Conservation (phyloP, 2,113 vertebrate genomes). For the Ia io region DNA sequence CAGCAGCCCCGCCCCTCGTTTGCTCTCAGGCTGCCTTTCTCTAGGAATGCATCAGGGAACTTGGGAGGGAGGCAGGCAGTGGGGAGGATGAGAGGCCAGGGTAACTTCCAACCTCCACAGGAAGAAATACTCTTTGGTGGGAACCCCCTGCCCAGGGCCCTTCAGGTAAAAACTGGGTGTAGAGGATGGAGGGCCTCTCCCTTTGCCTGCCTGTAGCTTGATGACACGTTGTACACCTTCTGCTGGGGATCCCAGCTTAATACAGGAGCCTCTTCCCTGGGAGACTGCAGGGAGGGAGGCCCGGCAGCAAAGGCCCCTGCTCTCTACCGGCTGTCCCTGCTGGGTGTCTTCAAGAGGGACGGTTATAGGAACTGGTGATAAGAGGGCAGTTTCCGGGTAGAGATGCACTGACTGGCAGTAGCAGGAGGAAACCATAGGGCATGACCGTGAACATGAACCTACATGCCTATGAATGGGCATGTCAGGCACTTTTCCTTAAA, state of each 20-base stretch:
- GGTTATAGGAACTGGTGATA: neutral
- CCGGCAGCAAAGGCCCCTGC: neutral
- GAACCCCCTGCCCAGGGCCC: neutral
- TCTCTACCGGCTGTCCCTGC: neutral
- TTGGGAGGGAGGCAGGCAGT: neutral
- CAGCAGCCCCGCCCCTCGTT: neutral
- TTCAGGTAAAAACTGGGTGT: neutral
- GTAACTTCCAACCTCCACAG: neutral
- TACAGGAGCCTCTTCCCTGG: neutral
- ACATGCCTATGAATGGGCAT: accelerated
- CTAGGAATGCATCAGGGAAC: neutral
- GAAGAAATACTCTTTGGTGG: neutral
- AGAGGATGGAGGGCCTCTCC: neutral
- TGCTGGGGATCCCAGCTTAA: neutral
- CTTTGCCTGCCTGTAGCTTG: too few relatives aligned
- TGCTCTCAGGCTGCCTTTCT: neutral
- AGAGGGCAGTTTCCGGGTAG: neutral
- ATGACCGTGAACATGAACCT: accelerated
- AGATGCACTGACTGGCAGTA: neutral
- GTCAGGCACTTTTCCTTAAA: neutral
- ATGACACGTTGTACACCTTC: neutral
- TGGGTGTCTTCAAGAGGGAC: neutral
- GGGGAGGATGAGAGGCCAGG: neutral
- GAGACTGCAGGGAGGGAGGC: neutral
- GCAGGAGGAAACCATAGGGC: neutral